Base-by-base conservation (phyloP, 2,113 vertebrate species). In the Ceyx margarethae region DNA sequence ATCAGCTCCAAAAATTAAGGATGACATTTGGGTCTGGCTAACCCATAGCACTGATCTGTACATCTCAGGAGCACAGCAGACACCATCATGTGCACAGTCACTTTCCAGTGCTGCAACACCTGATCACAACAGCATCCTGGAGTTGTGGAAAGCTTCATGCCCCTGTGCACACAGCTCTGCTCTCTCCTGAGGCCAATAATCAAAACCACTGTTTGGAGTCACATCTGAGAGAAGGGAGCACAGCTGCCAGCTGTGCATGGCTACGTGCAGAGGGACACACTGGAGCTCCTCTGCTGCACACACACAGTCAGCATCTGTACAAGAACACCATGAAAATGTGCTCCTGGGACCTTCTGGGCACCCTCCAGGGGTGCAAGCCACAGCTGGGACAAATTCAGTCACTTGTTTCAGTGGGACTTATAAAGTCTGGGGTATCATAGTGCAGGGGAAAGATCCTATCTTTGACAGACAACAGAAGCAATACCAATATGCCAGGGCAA, bases 251-350 rank as follows among this genome's bases (percentile, higher is more conserved):
- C 76, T 88, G 83, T 7, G 23, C 1, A 1, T 66, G 83, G 33
- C 84, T 83, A 80, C 65, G 57, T 95, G 91, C 93, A 81, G n/a
- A 67, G 33, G 33, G 76, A 56, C 57, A 13, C 0, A 0, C 28
- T 88, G 73, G 67, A 62, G 73, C 68, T 71, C 31, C 56, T 46
- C 60, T 20, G 40, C 65, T 80, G 66, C 83, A 35, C 46, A 33
- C 54, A 50, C 33, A 29, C 54, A 73, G 0, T 23, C 20, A 46
- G 58, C 75, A 64, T 5, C 48, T 29, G 43, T 65, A 15, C 1
- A 10, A 77, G 2, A 31, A 16, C 81, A 40, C 19, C 15, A 19
- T 0, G 2, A 46, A 86, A 73, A 74, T 0, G 0, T 15, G 42
- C 15, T 54, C 51, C 46, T 58, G 65, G 48, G 4, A 62, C 18